Percentiles rank a stretch among this genome's conserved stretches.
Conservation (phyloP, 2,113 vertebrate species). For the Oncorhynchus keta region DNA sequence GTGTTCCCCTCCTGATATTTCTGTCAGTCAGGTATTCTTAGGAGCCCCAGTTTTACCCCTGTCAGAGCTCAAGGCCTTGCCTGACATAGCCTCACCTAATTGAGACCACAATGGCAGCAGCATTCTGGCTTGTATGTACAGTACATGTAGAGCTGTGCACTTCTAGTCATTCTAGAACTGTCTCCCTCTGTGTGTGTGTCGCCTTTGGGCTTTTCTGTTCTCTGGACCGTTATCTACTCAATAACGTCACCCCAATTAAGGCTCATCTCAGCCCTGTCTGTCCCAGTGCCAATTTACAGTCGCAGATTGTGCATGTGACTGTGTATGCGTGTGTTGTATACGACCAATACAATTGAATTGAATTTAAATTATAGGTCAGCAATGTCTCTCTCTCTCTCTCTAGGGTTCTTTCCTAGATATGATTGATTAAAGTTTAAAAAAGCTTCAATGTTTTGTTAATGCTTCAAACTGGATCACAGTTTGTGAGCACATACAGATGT, state of each 20-base stretch:
- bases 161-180: conserved; percentile 53
- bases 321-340: too few relatives aligned
- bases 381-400: too few relatives aligned
- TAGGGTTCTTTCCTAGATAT: too few relatives aligned
- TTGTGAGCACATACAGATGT: not conserved
- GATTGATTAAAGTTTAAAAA: too few relatives aligned
- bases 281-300: not conserved
- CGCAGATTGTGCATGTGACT: too few relatives aligned
- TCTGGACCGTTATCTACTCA: conserved; percentile 10
- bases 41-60: not conserved
- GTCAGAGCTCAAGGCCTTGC: conserved; percentile 6
- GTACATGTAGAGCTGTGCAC: conserved; percentile 24
- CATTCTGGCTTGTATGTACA: conserved; percentile 36
- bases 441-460: not conserved
- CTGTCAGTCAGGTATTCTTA: not conserved
- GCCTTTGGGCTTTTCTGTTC: not conserved
- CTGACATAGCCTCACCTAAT: not conserved
- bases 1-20: not conserved
- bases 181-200: conserved; percentile 14
- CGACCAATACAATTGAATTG: too few relatives aligned
- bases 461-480: not conserved
- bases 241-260: not conserved
- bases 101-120: conserved; percentile 30
- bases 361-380: too few relatives aligned
- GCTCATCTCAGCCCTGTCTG: not conserved